Evolutionary conservation across 2,797 vertebrate genomes (phyloP).

Genomic region (Pelochelys cantorii): DNA sequence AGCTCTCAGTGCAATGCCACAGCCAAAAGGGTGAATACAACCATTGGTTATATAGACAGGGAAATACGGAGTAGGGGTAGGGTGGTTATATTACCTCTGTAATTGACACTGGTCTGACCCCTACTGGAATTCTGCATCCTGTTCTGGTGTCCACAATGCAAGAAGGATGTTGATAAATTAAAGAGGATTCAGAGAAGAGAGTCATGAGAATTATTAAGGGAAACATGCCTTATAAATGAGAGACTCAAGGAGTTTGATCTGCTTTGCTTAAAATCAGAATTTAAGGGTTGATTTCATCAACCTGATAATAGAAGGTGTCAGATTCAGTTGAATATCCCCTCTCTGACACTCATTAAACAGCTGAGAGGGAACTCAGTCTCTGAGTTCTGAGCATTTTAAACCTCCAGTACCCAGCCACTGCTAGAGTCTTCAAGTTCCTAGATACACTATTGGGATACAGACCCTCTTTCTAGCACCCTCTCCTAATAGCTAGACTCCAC

Average conservation of each 20-base stretch:
- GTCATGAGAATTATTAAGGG: neutral
- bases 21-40: neutral
- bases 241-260: neutral
- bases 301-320: neutral
- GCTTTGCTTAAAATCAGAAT: neutral
- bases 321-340: neutral
- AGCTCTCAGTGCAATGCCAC: neutral
- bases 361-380: neutral
- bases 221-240: neutral
- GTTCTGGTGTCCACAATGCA: neutral
- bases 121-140: neutral
- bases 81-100: neutral
- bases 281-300: neutral
- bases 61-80: neutral
- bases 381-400: neutral
- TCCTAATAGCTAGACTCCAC: neutral
- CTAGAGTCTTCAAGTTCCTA: neutral
- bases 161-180: neutral
- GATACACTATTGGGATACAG: neutral
- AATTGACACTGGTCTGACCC: neutral
- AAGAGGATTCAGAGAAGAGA: neutral
- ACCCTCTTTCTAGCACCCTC: neutral
- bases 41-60: neutral
- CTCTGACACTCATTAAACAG: neutral
- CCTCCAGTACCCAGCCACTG: neutral